phyloP scores from a whole-genome alignment of 2,888 invertebrate genomes.

The Volucella inflata region DNA sequence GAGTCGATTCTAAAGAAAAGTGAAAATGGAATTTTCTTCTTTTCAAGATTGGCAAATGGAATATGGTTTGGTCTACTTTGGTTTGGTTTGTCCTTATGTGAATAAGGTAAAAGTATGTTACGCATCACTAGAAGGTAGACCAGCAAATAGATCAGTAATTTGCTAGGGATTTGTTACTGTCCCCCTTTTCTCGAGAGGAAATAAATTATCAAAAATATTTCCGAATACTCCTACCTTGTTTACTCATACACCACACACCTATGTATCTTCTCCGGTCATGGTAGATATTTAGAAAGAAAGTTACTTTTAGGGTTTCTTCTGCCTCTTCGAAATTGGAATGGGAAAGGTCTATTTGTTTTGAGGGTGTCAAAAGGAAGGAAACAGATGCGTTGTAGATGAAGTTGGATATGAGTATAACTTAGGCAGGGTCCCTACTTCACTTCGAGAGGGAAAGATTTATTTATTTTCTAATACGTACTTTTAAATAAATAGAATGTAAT shows the following conservation, averaged over 20 bases:
- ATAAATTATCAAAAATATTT: constrained; percentile 74
- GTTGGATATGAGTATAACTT: neutral
- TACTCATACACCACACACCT: neutral
- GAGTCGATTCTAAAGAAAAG: constrained; percentile 46
- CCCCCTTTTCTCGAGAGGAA: constrained; percentile 52
- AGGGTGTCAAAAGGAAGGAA: constrained; percentile 59
- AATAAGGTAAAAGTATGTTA: constrained; percentile 10
- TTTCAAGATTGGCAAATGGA: neutral
- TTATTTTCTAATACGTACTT: constrained; percentile 58
- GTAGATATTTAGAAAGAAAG: constrained; percentile 18
- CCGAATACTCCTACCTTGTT: constrained; percentile 54
- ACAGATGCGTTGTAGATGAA: constrained; percentile 56
- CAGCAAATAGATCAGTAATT: constrained; percentile 67
- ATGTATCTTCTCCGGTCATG: neutral
- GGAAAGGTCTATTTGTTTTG: constrained; percentile 57
- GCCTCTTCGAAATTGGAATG: neutral
- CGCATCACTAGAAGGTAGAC: constrained; percentile 53
- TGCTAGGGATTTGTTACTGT: constrained; percentile 62
- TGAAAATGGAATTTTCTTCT: constrained; percentile 53
- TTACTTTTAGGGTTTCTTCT: constrained; percentile 30
- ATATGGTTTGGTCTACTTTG: neutral
- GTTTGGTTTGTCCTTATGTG: neutral
- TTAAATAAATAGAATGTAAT: constrained; percentile 69
- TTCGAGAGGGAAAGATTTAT: constrained; percentile 57
- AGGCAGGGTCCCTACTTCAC: neutral